Conservation (phyloP, 1,140 invertebrate species). For the Zaprionus africanus region DNA sequence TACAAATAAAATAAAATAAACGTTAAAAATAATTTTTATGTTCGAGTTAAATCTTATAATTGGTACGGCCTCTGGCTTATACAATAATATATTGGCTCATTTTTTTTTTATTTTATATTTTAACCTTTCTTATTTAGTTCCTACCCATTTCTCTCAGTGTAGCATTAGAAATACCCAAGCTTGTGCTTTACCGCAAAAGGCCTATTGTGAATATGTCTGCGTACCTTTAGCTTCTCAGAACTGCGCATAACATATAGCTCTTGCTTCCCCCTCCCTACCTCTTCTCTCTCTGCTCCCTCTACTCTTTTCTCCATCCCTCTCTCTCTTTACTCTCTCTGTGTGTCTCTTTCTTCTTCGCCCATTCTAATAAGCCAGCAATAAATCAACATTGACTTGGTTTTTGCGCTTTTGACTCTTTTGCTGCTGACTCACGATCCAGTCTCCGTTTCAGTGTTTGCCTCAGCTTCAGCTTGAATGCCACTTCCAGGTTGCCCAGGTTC, state of each 20-base stretch:
- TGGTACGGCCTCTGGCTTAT: no score
- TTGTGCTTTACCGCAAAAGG: constrained; percentile 34
- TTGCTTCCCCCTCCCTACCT: not conserved
- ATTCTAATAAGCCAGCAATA: constrained; percentile 79
- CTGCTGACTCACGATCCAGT: constrained; percentile 79
- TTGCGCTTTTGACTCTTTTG: constrained; percentile 61
- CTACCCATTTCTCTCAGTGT: constrained; percentile 17
- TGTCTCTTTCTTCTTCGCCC: constrained; percentile 38
- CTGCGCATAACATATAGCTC: constrained; percentile 24
- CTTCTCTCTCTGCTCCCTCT: constrained; percentile 4
- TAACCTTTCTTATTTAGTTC: not conserved
- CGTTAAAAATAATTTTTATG: no score
- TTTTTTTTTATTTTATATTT: not conserved
- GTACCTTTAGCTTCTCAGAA: constrained; percentile 37
- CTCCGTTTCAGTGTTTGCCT: constrained; percentile 26
- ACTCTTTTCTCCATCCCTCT: constrained; percentile 1
- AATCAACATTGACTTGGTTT: constrained; percentile 78
- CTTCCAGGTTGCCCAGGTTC: constrained; percentile 32
- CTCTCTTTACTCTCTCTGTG: constrained; percentile 4
- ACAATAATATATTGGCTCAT: not conserved
- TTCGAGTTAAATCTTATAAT: no score
- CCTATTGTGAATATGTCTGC: constrained; percentile 34
- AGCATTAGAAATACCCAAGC: constrained; percentile 41
- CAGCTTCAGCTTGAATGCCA: constrained; percentile 8
- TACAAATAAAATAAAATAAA: no score